Evolutionary conservation across 1,140 invertebrate species (phyloP).

Genomic region (Lamellibrachia luymesi): DNA sequence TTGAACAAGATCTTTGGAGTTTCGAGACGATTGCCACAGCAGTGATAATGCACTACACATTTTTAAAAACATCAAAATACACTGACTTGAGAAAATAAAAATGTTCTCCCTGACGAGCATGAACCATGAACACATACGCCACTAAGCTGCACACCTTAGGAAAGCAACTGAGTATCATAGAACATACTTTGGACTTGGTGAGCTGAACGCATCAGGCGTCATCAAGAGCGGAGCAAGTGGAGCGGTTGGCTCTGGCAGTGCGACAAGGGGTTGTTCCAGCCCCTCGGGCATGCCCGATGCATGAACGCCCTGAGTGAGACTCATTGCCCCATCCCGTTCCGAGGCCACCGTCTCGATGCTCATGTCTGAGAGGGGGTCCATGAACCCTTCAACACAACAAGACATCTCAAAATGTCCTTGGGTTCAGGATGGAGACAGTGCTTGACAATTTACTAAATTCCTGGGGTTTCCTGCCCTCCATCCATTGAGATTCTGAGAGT

Average conservation of each 20-base stretch:
- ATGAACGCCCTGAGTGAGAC: not conserved
- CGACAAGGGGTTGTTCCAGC: not conserved
- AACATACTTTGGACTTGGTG: conserved; percentile 44
- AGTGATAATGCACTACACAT: too few relatives aligned
- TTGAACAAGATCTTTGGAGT: too few relatives aligned
- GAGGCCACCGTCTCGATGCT: not conserved
- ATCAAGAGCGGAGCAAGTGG: conserved; percentile 62
- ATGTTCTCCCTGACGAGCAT: too few relatives aligned
- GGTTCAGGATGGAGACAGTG: not conserved
- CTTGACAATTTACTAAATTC: too few relatives aligned
- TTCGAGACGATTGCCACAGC: too few relatives aligned
- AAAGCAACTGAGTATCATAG: not conserved
- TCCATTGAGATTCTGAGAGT: too few relatives aligned
- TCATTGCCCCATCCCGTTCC: not conserved
- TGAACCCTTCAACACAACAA: not conserved
- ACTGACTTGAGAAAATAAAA: too few relatives aligned
- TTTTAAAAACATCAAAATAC: too few relatives aligned
- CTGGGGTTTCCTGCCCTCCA: too few relatives aligned
- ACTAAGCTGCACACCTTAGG: too few relatives aligned
- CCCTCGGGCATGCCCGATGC: not conserved
- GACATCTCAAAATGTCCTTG: not conserved
- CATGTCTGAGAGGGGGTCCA: not conserved
- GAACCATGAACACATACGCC: too few relatives aligned
- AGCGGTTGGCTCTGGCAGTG: not conserved
- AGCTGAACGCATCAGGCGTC: conserved; percentile 85